Conservation (phyloP, 2,888 invertebrate species). For the Isotomurus palustris region DNA sequence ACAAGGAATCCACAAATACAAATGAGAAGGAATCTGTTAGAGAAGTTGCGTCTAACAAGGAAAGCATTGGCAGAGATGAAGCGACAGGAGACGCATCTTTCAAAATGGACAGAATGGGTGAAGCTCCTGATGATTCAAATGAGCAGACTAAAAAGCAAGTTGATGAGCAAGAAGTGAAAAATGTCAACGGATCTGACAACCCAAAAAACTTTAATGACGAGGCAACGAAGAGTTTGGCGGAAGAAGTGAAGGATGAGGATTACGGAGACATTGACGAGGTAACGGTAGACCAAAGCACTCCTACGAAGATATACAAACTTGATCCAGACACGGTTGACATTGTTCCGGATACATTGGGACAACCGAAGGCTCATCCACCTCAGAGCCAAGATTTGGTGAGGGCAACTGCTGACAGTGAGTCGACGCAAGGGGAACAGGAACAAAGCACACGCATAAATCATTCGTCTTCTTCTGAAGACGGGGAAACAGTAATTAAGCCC, state of each 20-base stretch:
- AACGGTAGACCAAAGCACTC: constrained; percentile 14
- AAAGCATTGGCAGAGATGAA: background rate
- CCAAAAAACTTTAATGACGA: constrained; percentile 7
- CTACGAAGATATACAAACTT: constrained; percentile 38
- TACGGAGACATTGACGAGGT: constrained; percentile 32
- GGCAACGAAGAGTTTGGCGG: constrained; percentile 19
- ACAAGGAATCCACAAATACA: background rate
- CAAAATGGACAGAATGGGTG: constrained; percentile 24
- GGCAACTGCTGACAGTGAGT: background rate
- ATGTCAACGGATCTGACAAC: background rate
- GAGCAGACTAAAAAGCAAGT: background rate
- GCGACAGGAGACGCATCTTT: constrained; percentile 1
- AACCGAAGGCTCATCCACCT: constrained; percentile 7
- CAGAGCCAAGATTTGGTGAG: constrained; percentile 3
- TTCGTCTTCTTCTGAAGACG: too few species aligned
- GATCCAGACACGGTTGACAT: constrained; percentile 39
- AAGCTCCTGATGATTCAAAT: background rate
- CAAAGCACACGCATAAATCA: too few species aligned
- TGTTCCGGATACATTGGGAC: constrained; percentile 40
- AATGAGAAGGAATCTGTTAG: background rate
- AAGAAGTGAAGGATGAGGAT: constrained; percentile 33
- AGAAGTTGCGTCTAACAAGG: background rate
- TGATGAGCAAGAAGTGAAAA: background rate
- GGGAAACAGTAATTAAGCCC: constrained; percentile 2
- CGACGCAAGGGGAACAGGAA: too few species aligned